These are phyloP conservation scores for Acipenser transmontanus DNA, from an alignment of 2,797 vertebrate species.

Conservation along the genomic window DNA sequence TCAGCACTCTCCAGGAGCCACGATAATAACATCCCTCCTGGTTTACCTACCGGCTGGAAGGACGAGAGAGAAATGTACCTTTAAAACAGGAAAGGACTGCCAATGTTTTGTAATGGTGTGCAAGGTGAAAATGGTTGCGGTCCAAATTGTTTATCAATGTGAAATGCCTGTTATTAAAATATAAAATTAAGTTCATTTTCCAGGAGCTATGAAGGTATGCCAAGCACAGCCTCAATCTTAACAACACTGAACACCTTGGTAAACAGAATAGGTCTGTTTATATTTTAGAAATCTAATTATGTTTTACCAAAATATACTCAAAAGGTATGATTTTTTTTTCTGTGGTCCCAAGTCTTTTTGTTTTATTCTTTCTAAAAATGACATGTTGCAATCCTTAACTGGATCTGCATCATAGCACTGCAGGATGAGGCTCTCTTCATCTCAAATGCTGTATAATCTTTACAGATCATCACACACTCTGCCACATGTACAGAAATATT, in stretches of 20 bases:
- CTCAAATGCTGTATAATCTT: too few species aligned
- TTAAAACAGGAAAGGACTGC: neutral
- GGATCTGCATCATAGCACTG: too few species aligned
- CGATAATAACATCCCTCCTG: neutral
- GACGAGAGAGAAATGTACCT: neutral
- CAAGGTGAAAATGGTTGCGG: neutral
- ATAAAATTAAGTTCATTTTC: constrained; percentile 17
- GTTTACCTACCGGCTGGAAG: neutral
- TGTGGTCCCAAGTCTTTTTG: too few species aligned
- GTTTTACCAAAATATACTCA: too few species aligned
- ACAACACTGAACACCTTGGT: neutral
- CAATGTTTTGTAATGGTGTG: neutral
- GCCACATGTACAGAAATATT: too few species aligned
- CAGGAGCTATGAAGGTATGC: neutral
- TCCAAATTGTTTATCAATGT: neutral
- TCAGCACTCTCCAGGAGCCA: constrained; percentile 35
- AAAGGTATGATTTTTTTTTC: too few species aligned
- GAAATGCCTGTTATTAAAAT: neutral
- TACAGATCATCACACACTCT: too few species aligned
- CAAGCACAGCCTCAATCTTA: neutral
- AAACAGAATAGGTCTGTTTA: neutral
- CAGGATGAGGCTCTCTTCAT: too few species aligned
- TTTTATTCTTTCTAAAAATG: too few species aligned
- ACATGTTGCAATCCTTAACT: too few species aligned
- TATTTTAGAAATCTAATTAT: too few species aligned